Evolutionary conservation across 2,888 invertebrate species (phyloP).

Genomic region (Latrodectus hesperus): DNA sequence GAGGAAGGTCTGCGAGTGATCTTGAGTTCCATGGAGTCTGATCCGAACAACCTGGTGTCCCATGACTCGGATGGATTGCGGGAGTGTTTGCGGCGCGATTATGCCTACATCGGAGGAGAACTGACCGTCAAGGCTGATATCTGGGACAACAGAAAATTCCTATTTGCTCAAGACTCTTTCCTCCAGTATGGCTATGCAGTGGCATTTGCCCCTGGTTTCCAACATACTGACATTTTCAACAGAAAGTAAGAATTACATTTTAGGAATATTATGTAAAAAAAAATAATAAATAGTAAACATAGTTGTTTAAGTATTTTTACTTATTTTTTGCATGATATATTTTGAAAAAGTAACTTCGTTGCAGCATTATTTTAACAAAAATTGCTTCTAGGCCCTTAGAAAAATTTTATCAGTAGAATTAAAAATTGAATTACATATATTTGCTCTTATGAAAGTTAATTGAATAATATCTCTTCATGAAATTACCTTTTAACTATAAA

Average conservation of each 20-base stretch:
- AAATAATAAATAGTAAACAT: no score
- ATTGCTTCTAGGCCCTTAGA: no score
- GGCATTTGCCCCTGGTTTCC: conserved; percentile 50
- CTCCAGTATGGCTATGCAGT: conserved; percentile 57
- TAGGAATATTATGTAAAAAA: neutral
- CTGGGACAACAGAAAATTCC: conserved; percentile 39
- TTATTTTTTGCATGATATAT: no score
- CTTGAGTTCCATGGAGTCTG: conserved; percentile 43
- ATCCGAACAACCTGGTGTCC: conserved; percentile 36
- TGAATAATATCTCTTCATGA: no score
- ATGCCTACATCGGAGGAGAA: conserved; percentile 66
- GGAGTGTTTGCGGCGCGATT: conserved; percentile 36
- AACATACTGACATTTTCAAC: conserved; percentile 32
- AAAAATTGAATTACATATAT: no score
- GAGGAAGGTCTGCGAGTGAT: conserved; percentile 41
- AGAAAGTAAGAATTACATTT: conserved; percentile 30
- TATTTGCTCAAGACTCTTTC: conserved; percentile 56
- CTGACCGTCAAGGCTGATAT: conserved; percentile 64
- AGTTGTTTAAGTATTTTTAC: no score
- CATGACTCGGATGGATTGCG: conserved; percentile 56
- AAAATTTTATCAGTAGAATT: no score
- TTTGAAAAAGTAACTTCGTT: no score
- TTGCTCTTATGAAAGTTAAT: no score
- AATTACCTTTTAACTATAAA: no score
- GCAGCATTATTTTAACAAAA: no score